Evolutionary conservation across 1,140 invertebrate genomes (phyloP).

Genomic region (Drosophila chauvacae): DNA sequence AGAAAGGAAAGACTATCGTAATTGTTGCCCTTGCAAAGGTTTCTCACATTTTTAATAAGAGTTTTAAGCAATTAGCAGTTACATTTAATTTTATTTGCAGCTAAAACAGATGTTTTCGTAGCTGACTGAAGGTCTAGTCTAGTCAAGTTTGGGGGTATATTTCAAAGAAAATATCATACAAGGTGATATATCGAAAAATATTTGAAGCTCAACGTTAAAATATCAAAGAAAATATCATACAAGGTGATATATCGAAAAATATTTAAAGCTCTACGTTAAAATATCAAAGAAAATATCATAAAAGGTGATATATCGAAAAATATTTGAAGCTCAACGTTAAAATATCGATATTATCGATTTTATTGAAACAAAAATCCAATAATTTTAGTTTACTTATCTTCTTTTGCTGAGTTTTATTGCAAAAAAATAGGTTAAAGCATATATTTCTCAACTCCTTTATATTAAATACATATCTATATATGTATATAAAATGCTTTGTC

Average conservation of each 20-base stretch:
- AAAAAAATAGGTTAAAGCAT: background rate
- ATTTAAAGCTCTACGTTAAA: background rate
- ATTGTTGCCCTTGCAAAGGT: conserved; percentile 18
- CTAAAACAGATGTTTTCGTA: background rate
- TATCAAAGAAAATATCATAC: too few relatives aligned
- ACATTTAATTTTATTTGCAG: background rate
- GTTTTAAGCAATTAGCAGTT: background rate
- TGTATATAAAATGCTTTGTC: too few relatives aligned
- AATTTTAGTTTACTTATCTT: too few relatives aligned
- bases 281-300: too few relatives aligned
- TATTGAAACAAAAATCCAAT: background rate
- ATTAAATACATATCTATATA: too few relatives aligned
- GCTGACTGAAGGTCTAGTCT: background rate
- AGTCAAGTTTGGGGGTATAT: too few relatives aligned
- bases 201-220: background rate
- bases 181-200: background rate
- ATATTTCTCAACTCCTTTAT: too few relatives aligned
- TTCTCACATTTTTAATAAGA: background rate
- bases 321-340: background rate
- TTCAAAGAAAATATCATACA: too few relatives aligned
- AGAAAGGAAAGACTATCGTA: conserved; percentile 4
- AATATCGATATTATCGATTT: background rate
- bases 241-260: background rate
- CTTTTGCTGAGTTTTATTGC: too few relatives aligned
- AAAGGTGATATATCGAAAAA: background rate